These are phyloP conservation scores for Zelleria hepariella DNA, from an alignment of 2,888 invertebrate species.

Conservation along the genomic window DNA sequence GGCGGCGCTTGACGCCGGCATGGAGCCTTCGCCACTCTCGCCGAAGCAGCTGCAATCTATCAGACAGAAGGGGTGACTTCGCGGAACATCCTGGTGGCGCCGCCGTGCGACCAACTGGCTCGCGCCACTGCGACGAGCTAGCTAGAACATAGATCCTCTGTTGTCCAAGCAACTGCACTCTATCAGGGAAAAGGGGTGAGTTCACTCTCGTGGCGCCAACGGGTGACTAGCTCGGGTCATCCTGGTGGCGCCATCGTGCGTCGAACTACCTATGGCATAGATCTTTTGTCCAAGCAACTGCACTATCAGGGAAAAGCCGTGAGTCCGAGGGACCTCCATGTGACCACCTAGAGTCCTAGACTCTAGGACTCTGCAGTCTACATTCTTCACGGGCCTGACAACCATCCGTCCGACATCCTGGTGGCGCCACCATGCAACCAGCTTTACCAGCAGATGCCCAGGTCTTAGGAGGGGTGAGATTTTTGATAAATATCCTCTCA, in stretches of 20 bases:
- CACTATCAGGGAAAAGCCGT: conserved; percentile 92
- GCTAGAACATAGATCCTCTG: conserved; percentile 87
- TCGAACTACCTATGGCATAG: conserved; percentile 93
- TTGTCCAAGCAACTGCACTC: conserved; percentile 90
- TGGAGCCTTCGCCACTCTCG: conserved; percentile 87
- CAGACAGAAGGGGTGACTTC: conserved; percentile 90
- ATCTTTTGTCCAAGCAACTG: conserved; percentile 90
- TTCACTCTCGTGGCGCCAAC: too few species aligned
- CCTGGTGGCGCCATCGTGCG: conserved; percentile 93
- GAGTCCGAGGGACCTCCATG: too few species aligned
- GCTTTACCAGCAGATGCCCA: too few species aligned
- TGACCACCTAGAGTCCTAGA: too few species aligned
- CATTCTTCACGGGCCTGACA: conserved; percentile 67
- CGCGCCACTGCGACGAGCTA: conserved; percentile 90
- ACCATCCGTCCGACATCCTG: conserved; percentile 82
- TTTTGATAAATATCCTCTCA: too few species aligned
- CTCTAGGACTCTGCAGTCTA: too few species aligned
- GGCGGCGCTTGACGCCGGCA: conserved; percentile 89
- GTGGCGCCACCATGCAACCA: conserved; percentile 95
- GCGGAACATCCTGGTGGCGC: conserved; percentile 92
- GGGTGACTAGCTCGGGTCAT: too few species aligned
- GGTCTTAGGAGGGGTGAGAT: too few species aligned
- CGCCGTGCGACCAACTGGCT: conserved; percentile 96
- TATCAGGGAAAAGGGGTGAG: conserved; percentile 90
- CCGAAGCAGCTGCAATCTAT: conserved; percentile 90